Evolutionary conservation across 2,888 invertebrate species (phyloP).

Genomic region (Lottia scabra): DNA sequence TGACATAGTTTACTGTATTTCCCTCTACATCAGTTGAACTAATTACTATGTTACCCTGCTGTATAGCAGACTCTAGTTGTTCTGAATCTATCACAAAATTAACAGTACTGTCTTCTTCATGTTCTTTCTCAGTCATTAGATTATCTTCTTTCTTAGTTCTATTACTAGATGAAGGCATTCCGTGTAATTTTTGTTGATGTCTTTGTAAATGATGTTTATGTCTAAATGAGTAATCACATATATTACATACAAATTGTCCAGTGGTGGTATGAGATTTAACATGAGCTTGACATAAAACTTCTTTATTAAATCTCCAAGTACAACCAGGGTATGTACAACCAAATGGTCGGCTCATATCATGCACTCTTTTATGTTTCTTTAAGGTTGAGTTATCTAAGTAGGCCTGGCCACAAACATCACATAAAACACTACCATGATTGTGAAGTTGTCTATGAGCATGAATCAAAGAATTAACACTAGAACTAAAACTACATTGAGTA

Average conservation of each 20-base stretch:
- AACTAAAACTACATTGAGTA: conserved; percentile 62
- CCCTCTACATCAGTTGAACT: conserved; percentile 45
- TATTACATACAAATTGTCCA: conserved; percentile 56
- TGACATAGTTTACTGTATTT: conserved; percentile 46
- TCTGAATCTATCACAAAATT: conserved; percentile 39
- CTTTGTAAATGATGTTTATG: conserved; percentile 65
- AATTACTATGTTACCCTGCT: conserved; percentile 49
- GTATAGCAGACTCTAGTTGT: conserved; percentile 42
- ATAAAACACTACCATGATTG: conserved; percentile 58
- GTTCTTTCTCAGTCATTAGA: conserved; percentile 2
- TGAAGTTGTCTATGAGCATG: conserved; percentile 64
- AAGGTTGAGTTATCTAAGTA: conserved; percentile 63
- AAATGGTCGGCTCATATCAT: conserved; percentile 58
- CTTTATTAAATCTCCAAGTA: conserved; percentile 63
- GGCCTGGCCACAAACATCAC: conserved; percentile 63
- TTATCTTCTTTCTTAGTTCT: conserved; percentile 11
- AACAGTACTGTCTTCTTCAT: conserved; percentile 25
- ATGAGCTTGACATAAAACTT: conserved; percentile 61
- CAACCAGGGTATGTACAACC: conserved; percentile 61
- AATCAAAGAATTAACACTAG: conserved; percentile 55
- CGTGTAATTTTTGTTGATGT: conserved; percentile 58
- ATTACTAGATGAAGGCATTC: conserved; percentile 27
- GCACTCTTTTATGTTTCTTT: conserved; percentile 63
- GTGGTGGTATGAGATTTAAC: conserved; percentile 53
- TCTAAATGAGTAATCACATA: conserved; percentile 61